A percentile compares a stretch with the other conserved stretches of the same genome.
phyloP scores from a whole-genome alignment of 2,888 invertebrate genomes.

The Melipona bicolor region DNA sequence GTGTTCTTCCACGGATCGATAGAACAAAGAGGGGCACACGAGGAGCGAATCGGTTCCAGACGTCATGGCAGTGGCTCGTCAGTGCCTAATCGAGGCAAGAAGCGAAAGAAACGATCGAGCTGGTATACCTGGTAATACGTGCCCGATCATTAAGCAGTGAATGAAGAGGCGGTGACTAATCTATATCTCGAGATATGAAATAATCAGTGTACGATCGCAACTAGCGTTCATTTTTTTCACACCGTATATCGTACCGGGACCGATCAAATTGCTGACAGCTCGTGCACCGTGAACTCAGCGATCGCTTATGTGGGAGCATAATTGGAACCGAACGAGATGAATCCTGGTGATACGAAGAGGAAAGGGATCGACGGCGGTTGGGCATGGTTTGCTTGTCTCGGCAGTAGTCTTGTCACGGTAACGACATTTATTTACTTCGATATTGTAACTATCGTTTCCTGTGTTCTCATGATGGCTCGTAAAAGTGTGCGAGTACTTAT shows the following conservation, averaged over 20 bases:
- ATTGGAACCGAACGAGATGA: constrained; percentile 14
- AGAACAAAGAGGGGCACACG: constrained; percentile 27
- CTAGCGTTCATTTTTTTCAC: constrained; percentile 9
- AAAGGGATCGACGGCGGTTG: constrained; percentile 93
- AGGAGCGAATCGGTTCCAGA: constrained; percentile 30
- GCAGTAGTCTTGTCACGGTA: constrained; percentile 93
- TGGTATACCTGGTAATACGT: constrained; percentile 20
- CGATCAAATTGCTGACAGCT: neutral
- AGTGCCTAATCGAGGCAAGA: constrained; percentile 25
- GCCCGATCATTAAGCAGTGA: constrained; percentile 43
- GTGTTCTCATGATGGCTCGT: neutral
- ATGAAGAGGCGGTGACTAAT: constrained; percentile 42
- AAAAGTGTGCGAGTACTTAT: neutral
- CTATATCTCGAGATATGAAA: constrained; percentile 36
- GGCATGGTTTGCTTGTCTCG: constrained; percentile 94
- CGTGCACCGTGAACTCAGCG: neutral
- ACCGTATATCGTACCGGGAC: neutral
- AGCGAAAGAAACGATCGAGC: constrained; percentile 44
- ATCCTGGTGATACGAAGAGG: constrained; percentile 39
- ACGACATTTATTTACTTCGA: constrained; percentile 80
- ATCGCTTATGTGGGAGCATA: constrained; percentile 15
- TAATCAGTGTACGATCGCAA: constrained; percentile 25
- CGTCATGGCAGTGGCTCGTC: constrained; percentile 16
- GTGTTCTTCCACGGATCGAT: constrained; percentile 42
- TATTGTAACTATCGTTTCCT: neutral